Base-by-base conservation (phyloP, 2,888 invertebrate species). In the Sinodicranocentrus sp. region DNA sequence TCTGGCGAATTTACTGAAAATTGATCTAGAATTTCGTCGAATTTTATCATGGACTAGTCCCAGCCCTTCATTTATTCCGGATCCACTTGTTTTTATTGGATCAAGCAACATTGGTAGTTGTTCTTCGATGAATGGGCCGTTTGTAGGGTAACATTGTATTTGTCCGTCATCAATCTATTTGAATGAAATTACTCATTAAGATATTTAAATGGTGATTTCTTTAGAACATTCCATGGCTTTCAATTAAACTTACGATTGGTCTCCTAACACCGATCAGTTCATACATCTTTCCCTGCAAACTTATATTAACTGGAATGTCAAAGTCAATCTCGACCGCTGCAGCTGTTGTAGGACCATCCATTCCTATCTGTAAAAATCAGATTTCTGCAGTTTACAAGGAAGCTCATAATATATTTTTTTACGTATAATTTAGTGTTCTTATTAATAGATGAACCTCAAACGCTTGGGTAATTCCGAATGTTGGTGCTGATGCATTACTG, bases 311-410 rank as follows among this genome's bases (percentile, higher is more conserved):
- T 15, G 86, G 86, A 26, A 86, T 70, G n/a, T 65, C 54, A 25
- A 85, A 73, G 6, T 73, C 68, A 15, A 84, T 44, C 10, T 67
- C 52, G 3, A 85, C 43, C n/a, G 33, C 43, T 13, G 71, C 54
- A 5, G 84, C 84, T 2, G 82, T 78, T 15, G 84, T 72, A n/a
- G 82, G 65, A 6, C 86, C 86, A 2, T 80, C 43, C 6, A 86
- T 21, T 5, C 57, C 72, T 8, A 86, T 59, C 76, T 57, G 21
- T 33, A 33, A 33, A 10, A 48, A 6, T 23, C 52, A 52, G 52
- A 52, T 17, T n/a, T 52, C 17, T 52, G 52, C 39, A 39, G 5
- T 8, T 13, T 39, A 13, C 17, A 6, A 52, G n/a, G 5, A 17
- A 52, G 52, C 5, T 13, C 52, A 52, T 5, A n/a, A n/a, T 52